Conservation (phyloP, 2,888 invertebrate genomes). For the Pediacus dermestoides region DNA sequence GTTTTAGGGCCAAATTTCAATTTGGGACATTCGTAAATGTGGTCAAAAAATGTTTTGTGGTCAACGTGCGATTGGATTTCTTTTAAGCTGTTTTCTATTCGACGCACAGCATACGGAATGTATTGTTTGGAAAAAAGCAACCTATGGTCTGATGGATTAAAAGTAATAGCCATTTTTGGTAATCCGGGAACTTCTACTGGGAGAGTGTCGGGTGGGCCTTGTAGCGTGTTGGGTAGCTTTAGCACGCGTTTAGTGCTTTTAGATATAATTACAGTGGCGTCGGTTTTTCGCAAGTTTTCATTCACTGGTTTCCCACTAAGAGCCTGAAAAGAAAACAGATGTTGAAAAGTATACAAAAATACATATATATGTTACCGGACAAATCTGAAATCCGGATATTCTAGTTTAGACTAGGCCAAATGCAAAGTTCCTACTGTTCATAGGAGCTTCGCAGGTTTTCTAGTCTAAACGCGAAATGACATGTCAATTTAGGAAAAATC, state of each 20-base stretch:
- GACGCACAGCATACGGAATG: slow-evolving; percentile 31
- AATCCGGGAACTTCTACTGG: slow-evolving; percentile 48
- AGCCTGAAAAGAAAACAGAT: slow-evolving; percentile 47
- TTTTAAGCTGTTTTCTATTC: slow-evolving; percentile 33
- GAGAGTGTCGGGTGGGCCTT: slow-evolving; percentile 39
- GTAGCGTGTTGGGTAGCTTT: slow-evolving; percentile 56
- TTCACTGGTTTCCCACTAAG: slow-evolving; percentile 54
- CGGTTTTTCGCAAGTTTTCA: slow-evolving; percentile 54
- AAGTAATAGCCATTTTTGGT: slow-evolving; percentile 48
- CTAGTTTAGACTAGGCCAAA: too few relatives aligned
- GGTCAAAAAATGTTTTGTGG: slow-evolving; percentile 27
- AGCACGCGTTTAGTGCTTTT: slow-evolving; percentile 71
- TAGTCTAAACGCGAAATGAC: too few relatives aligned
- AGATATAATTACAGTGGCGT: slow-evolving; percentile 61
- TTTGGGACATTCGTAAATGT: slow-evolving; percentile 31
- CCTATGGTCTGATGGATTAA: slow-evolving; percentile 41
- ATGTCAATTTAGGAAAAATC: too few relatives aligned
- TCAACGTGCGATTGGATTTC: slow-evolving; percentile 10
- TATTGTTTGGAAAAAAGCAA: slow-evolving; percentile 35
- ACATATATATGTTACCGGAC: too few relatives aligned
- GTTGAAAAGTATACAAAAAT: slow-evolving; percentile 7
- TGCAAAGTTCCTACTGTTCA: too few relatives aligned
- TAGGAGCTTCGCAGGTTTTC: too few relatives aligned
- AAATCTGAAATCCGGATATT: too few relatives aligned
- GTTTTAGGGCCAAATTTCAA: slow-evolving; percentile 42